A percentile compares a stretch with the other conserved stretches of the same genome.
phyloP scores from a whole-genome alignment of 2,888 invertebrate genomes.

The Pollenia labialis region DNA sequence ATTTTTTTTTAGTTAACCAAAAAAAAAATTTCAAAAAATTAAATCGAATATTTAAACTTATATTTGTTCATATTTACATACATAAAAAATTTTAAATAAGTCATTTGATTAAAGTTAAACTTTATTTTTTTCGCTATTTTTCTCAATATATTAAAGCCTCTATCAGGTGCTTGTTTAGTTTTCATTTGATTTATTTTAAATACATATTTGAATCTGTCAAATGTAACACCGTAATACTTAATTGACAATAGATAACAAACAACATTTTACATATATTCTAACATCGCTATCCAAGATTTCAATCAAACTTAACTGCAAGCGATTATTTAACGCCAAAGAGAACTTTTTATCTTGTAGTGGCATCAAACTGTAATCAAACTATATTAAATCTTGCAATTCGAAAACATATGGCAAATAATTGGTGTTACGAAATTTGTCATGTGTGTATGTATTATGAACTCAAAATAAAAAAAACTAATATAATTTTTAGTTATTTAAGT shows the following conservation, averaged over 20 bases:
- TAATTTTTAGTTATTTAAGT: background rate
- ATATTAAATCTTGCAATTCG: background rate
- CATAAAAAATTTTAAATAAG: too few relatives aligned
- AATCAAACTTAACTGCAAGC: slow-evolving; percentile 23
- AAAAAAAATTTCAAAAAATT: too few relatives aligned
- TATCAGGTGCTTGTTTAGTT: background rate
- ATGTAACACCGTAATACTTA: background rate
- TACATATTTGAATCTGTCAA: slow-evolving; percentile 13
- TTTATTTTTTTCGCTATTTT: too few relatives aligned
- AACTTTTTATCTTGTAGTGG: slow-evolving; percentile 29
- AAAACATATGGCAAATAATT: slow-evolving; percentile 46
- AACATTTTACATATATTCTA: slow-evolving; percentile 12
- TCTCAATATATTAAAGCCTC: too few relatives aligned
- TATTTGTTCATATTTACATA: too few relatives aligned
- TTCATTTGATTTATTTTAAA: background rate
- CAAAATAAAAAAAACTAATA: slow-evolving; percentile 9
- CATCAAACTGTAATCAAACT: slow-evolving; percentile 40
- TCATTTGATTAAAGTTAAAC: too few relatives aligned
- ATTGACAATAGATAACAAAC: slow-evolving; percentile 28
- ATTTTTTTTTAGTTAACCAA: too few relatives aligned
- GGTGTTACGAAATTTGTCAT: slow-evolving; percentile 31
- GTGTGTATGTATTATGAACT: background rate
- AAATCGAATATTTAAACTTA: too few relatives aligned
- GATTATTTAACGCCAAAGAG: slow-evolving; percentile 16
- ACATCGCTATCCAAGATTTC: slow-evolving; percentile 26